These are phyloP conservation scores for Epizoanthus scotinus DNA, from an alignment of 92 coral and sea anemone species.

Conservation along the genomic window DNA sequence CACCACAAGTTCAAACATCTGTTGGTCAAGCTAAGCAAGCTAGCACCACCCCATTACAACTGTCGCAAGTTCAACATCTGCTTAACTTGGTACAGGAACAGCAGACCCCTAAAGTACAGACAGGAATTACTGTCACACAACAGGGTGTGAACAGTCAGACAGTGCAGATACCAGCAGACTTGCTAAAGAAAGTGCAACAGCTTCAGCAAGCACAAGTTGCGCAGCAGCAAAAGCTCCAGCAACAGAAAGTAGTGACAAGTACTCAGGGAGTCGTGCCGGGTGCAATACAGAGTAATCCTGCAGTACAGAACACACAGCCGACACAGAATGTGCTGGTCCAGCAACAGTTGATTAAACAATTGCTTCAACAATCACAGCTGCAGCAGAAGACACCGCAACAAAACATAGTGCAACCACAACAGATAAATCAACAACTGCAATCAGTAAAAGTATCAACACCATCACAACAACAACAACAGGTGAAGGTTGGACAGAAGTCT, in stretches of 20 bases:
- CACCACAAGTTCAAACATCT: slow-evolving; percentile 52
- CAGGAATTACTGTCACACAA: slow-evolving; percentile 37
- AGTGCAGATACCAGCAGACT: slow-evolving; percentile 46
- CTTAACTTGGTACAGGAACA: slow-evolving; percentile 50
- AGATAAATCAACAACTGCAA: slow-evolving; percentile 22
- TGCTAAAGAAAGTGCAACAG: slow-evolving; percentile 55
- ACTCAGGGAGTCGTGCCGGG: slow-evolving; percentile 61
- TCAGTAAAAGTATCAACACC: slow-evolving; percentile 6
- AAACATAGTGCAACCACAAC: slow-evolving; percentile 53
- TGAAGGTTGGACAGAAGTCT: slow-evolving; percentile 43
- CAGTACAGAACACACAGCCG: slow-evolving; percentile 55
- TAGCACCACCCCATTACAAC: slow-evolving; percentile 43
- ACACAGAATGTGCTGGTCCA: slow-evolving; percentile 64
- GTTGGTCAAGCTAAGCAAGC: slow-evolving; percentile 47
- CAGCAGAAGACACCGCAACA: slow-evolving; percentile 52
- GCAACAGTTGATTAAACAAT: slow-evolving; percentile 75
- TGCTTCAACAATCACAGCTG: slow-evolving; percentile 69
- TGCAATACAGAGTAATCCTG: slow-evolving; percentile 46
- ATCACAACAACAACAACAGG: slow-evolving; percentile 37
- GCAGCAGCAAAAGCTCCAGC: slow-evolving; percentile 78
- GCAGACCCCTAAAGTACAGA: slow-evolving; percentile 4
- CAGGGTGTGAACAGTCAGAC: slow-evolving; percentile 42
- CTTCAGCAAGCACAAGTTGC: slow-evolving; percentile 75
- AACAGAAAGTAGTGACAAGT: slow-evolving; percentile 53
- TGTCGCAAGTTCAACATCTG: slow-evolving; percentile 54